Base-by-base conservation (phyloP, 2,888 invertebrate species). In the Metacarcinus magister region DNA sequence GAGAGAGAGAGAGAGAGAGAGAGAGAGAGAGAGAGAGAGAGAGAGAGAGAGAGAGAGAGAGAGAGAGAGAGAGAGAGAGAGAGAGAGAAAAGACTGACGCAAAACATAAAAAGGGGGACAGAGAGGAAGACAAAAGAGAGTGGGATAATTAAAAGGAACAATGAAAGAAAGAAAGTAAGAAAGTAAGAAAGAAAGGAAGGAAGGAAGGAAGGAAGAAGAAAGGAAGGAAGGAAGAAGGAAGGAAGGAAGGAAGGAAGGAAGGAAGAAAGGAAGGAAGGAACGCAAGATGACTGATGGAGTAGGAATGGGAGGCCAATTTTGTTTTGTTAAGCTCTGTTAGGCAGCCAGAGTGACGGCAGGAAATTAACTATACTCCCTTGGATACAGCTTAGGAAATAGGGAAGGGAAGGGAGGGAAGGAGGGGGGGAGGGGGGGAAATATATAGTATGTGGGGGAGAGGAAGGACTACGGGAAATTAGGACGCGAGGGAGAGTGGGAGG, bases 1-100 rank as follows among this genome's bases (percentile, higher is more conserved):
- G 67, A 67, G 67, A 67, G 67, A 67, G 67, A 67, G 67, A 67
- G 67, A 67, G 67, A 67, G 67, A 67, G 67, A 67, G 67, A 67
- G 67, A 67, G 67, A 67, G 67, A 67, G 67, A 67, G 67, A 67
- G 67, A 67, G 67, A 67, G 67, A 67, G 67, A 67, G 67, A 67
- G 67, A 67, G n/a, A 67, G n/a, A 67, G n/a, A 67, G 67, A 67
- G 67, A 67, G 67, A 67, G n/a, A 67, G 67, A 67, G 67, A 67
- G 67, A 67, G 67, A 67, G 67, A 67, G 67, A 67, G 67, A 67
- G 67, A 67, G 67, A 67, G 67, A 67, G 23, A 23, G 67, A 60
- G 8, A 60, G 8, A 60, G 16, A 60, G 8, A 60, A 23, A 60
- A 23, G 5, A 4, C 10, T 46, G 10, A 4, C 46, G n/a, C n/a